phyloP scores from a whole-genome alignment of 2,888 invertebrate species.

The Melinaea menophilus region DNA sequence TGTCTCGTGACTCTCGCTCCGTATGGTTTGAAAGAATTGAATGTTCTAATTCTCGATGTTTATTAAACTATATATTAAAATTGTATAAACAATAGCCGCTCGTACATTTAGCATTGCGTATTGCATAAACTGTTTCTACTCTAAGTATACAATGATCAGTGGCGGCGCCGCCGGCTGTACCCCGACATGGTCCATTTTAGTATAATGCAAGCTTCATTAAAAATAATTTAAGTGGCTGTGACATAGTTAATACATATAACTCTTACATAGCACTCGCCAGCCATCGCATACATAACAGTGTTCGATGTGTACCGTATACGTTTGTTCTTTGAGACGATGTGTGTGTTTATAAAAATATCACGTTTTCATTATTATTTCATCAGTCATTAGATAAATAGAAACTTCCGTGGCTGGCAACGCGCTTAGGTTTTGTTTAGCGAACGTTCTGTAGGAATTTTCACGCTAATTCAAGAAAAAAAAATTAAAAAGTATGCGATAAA shows the following conservation, averaged over 20 bases:
- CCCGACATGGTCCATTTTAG: conserved; percentile 32
- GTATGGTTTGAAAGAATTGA: no score
- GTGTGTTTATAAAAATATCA: conserved; percentile 1
- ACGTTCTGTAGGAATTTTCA: conserved; percentile 40
- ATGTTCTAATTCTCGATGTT: no score
- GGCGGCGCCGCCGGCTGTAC: background rate
- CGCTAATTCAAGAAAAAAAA: conserved; percentile 28
- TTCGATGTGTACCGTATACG: background rate
- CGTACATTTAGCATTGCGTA: no score
- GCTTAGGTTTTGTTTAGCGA: conserved; percentile 35
- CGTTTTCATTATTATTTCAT: background rate
- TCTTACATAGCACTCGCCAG: conserved; percentile 39
- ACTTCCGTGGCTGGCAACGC: conserved; percentile 32
- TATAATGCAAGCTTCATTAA: conserved; percentile 43
- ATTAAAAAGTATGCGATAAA: conserved; percentile 30
- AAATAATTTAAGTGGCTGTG: conserved; percentile 67
- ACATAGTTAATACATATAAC: conserved; percentile 58
- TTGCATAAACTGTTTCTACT: no score
- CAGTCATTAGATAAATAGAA: conserved; percentile 6
- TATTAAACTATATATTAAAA: no score
- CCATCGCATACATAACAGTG: conserved; percentile 14
- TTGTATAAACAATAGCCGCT: no score
- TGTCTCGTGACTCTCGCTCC: no score
- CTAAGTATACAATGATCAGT: background rate
- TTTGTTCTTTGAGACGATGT: background rate